phyloP scores from a whole-genome alignment of 2,888 invertebrate genomes.

The Deilephila elpenor region DNA sequence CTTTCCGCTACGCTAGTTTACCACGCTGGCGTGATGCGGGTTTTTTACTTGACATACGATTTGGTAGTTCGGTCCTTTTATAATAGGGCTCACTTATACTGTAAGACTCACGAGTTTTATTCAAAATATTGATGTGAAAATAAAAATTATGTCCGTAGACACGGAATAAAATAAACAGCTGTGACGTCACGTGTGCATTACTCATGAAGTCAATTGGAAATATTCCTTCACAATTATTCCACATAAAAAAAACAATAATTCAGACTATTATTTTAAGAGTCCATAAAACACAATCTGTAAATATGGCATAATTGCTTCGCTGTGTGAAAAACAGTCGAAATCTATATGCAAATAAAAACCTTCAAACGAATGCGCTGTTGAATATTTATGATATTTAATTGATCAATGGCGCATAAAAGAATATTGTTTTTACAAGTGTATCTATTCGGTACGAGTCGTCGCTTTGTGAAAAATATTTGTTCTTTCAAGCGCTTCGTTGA shows the following conservation, averaged over 20 bases:
- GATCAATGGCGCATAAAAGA: conserved; percentile 11
- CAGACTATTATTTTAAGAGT: not conserved
- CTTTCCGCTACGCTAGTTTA: no score
- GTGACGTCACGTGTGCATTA: not conserved
- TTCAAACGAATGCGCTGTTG: not conserved
- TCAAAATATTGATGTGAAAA: no score
- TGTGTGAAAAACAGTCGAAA: conserved; percentile 1
- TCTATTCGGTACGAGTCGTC: not conserved
- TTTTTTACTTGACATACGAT: no score
- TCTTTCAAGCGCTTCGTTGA: no score
- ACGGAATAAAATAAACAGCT: no score
- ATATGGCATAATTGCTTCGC: conserved; percentile 2
- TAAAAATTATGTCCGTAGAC: no score
- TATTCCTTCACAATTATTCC: not conserved
- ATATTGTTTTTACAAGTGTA: conserved; percentile 8
- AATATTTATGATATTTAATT: conserved; percentile 24
- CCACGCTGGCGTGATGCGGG: no score
- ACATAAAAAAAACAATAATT: not conserved
- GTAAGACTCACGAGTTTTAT: no score
- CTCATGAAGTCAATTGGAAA: not conserved
- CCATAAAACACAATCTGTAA: conserved; percentile 10
- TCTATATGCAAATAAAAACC: conserved; percentile 21
- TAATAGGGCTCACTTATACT: no score
- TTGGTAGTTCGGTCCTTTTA: no score
- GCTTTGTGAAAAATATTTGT: not conserved